Base-by-base conservation (phyloP, 64 coral and sea anemone genomes). In the Dendronephthya gigantea region DNA sequence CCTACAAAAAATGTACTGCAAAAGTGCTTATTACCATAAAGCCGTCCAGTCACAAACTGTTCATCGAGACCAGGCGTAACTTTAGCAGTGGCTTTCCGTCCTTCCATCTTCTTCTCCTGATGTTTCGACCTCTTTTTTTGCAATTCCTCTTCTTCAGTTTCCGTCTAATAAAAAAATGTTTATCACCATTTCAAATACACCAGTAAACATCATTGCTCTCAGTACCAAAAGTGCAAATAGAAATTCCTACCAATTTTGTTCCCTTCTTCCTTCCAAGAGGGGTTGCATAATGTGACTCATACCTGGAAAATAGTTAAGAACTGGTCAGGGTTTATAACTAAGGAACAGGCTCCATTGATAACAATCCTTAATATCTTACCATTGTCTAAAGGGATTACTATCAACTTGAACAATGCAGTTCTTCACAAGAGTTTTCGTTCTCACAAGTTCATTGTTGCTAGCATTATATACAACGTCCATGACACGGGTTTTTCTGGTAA, bases 391-490 rank as follows among this genome's bases (percentile, higher is more conserved):
- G 11, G 94, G 94, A 9, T 90, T 96, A 81, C 85, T 90, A 48
- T 96, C 94, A 39, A 96, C 36, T 55, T 96, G 94, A 4, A 96
- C 94, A 39, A 96, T 90, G 58, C 94, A 92, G 84, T 96, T 92
- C 88, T 93, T 96, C 17, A 96, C 94, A 56, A 96, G 91, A 22
- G 94, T 96, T 82, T 93, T 96, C 6, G 94, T 96, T 86, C 91
- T 39, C 27, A 96, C 94, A 22, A 96, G 83, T 83, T 96, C 88
- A 39, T 96, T 96, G 91, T 92, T 96, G 85, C 91, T 93, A 4
- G 94, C 91, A 92, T 96, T 96, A 83, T 96, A 96, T 30, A 96
- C 94, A 59, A 96, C 94, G 83, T 96, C 94, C 59, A 96, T 92
- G 51, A 96, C 11, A 86, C 94, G 90, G 8, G 94, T 87, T 86